A percentile compares a stretch with the other conserved stretches of the same genome.
phyloP scores from a whole-genome alignment of 1,140 invertebrate species.

The Xylocopa sonorina region DNA sequence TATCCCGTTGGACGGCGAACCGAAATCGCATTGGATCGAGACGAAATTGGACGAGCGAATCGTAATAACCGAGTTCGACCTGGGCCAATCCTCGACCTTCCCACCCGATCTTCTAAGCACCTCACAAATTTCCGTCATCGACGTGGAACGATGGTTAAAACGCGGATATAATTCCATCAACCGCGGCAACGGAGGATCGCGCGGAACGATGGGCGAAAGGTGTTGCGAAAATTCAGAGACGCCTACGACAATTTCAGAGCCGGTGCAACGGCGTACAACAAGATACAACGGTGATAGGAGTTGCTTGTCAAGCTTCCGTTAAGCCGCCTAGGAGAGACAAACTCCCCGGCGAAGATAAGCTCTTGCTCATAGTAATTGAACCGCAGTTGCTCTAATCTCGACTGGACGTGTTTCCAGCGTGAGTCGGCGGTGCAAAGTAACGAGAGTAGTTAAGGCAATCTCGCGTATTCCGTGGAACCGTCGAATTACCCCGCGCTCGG shows the following conservation, averaged over 20 bases:
- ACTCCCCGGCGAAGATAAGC: slow-evolving; percentile 55
- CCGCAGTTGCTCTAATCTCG: slow-evolving; percentile 55
- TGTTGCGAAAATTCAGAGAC: slow-evolving; percentile 20
- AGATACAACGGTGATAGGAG: slow-evolving; percentile 28
- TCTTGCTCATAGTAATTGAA: slow-evolving; percentile 57
- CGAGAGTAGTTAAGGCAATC: slow-evolving; percentile 48
- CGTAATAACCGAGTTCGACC: slow-evolving; percentile 54
- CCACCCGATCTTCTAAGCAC: slow-evolving; percentile 15
- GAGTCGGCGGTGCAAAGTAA: slow-evolving; percentile 50
- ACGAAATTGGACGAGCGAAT: slow-evolving; percentile 47
- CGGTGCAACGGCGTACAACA: neutral
- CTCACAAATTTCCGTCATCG: slow-evolving; percentile 32
- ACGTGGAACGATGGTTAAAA: neutral
- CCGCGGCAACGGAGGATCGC: slow-evolving; percentile 2
- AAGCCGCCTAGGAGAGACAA: slow-evolving; percentile 43
- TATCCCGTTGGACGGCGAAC: too few species aligned
- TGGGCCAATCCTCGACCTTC: neutral
- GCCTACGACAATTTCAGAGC: slow-evolving; percentile 4
- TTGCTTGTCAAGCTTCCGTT: slow-evolving; percentile 42
- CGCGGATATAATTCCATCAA: slow-evolving; percentile 43
- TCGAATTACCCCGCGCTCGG: slow-evolving; percentile 19
- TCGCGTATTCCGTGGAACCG: slow-evolving; percentile 25
- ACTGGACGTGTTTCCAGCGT: slow-evolving; percentile 43
- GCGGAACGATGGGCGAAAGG: neutral
- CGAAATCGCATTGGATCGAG: slow-evolving; percentile 16